phyloP scores from a whole-genome alignment of 2,113 vertebrate species.

The Erythrolamprus reginae region DNA sequence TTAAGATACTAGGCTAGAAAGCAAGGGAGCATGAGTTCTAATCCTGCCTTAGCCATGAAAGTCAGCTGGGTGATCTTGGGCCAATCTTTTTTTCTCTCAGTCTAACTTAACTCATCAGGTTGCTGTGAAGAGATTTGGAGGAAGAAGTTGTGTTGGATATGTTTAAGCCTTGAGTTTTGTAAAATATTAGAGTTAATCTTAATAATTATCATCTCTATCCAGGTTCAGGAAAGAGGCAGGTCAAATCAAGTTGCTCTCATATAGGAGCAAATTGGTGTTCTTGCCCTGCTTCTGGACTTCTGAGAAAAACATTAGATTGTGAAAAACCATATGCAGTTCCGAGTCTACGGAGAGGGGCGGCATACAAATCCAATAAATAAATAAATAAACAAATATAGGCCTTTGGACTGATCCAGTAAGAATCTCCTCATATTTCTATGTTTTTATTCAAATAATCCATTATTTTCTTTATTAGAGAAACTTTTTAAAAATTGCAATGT shows the following conservation, averaged over 20 bases:
- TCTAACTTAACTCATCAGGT: background rate
- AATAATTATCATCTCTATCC: background rate
- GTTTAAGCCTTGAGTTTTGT: background rate
- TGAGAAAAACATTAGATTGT: background rate
- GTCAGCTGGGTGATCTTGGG: background rate
- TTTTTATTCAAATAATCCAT: background rate
- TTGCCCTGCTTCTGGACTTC: background rate
- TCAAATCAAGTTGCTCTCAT: background rate
- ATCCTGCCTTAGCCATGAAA: background rate
- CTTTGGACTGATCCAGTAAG: background rate
- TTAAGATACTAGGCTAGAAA: background rate
- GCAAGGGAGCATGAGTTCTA: background rate
- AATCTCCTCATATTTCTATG: background rate
- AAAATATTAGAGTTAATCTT: background rate
- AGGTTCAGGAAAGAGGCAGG: background rate
- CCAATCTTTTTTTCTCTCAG: background rate
- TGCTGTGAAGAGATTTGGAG: background rate
- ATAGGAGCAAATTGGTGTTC: background rate
- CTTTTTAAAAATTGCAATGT: background rate
- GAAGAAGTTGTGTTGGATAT: background rate
- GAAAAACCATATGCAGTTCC: background rate
- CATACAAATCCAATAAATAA: too few species aligned
- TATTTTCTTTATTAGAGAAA: background rate
- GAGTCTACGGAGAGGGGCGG: too few species aligned
- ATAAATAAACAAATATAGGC: too few species aligned